phyloP scores from a whole-genome alignment of 1,140 invertebrate genomes.

The Pseudobourletiella spinata region DNA sequence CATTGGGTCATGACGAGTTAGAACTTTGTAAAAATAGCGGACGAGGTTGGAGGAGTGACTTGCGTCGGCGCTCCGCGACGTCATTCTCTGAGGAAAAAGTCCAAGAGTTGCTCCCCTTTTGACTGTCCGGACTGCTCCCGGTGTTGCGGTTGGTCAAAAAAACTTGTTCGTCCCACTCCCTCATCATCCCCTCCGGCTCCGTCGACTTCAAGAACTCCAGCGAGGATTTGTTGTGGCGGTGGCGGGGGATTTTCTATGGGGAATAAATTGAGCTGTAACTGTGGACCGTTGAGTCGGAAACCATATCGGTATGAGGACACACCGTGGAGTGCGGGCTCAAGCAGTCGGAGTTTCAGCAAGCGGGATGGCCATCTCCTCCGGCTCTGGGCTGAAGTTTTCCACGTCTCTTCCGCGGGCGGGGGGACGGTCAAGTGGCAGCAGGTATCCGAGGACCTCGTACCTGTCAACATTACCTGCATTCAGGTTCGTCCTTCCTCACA shows the following conservation, averaged over 20 bases:
- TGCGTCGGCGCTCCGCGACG: no score
- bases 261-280: slow-evolving; percentile 36
- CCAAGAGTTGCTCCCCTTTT: no score
- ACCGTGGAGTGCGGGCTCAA: slow-evolving; percentile 32
- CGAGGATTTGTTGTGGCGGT: background rate
- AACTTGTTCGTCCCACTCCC: no score
- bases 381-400: slow-evolving; percentile 35
- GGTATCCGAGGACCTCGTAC: slow-evolving; percentile 93
- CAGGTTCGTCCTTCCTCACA: slow-evolving; percentile 48
- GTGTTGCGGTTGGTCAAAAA: no score
- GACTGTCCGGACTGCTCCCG: no score
- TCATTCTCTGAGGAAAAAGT: no score
- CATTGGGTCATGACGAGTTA: no score
- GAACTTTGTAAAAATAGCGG: no score
- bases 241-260: slow-evolving; percentile 18
- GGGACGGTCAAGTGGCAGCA: slow-evolving; percentile 79
- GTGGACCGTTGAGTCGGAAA: slow-evolving; percentile 35
- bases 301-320: slow-evolving; percentile 35
- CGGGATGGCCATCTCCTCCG: slow-evolving; percentile 34
- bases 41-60: no score
- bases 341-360: slow-evolving; percentile 34
- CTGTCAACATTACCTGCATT: slow-evolving; percentile 93
- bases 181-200: no score
- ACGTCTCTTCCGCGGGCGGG: slow-evolving; percentile 35
- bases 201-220: background rate